phyloP scores from a whole-genome alignment of 2,888 invertebrate genomes.

The Nomada hirtipes region DNA sequence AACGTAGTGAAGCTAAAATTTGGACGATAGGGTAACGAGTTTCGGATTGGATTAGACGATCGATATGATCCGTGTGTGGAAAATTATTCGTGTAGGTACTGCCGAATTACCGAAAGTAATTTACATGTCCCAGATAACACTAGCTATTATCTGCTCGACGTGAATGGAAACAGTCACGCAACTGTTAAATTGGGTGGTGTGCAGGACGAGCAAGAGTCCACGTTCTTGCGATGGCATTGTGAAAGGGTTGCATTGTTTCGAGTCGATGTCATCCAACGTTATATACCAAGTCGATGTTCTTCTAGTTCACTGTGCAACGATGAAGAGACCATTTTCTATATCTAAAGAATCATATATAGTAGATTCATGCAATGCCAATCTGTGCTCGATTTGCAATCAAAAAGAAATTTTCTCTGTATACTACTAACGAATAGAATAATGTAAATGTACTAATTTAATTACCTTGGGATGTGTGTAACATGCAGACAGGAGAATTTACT shows the following conservation, averaged over 20 bases:
- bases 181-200: constrained; percentile 23
- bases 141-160: constrained; percentile 26
- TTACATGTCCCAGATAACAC: constrained; percentile 51
- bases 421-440: no score
- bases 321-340: background rate
- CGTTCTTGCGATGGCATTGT: constrained; percentile 43
- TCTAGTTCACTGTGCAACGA: background rate
- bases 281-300: constrained; percentile 23
- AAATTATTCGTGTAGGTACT: constrained; percentile 32
- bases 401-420: background rate
- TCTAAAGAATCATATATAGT: background rate
- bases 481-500: no score
- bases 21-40: background rate
- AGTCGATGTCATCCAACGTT: constrained; percentile 34
- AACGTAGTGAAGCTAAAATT: background rate
- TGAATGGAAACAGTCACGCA: constrained; percentile 46
- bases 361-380: no score
- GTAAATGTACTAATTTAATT: no score
- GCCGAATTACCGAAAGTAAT: constrained; percentile 47
- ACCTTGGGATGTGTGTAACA: no score
- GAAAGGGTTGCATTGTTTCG: constrained; percentile 48
- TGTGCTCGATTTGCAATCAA: no score
- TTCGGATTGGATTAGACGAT: constrained; percentile 8
- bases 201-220: constrained; percentile 24
- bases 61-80: constrained; percentile 22